phyloP scores from a whole-genome alignment of 2,797 vertebrate species.

The Bovichtus diacanthus region DNA sequence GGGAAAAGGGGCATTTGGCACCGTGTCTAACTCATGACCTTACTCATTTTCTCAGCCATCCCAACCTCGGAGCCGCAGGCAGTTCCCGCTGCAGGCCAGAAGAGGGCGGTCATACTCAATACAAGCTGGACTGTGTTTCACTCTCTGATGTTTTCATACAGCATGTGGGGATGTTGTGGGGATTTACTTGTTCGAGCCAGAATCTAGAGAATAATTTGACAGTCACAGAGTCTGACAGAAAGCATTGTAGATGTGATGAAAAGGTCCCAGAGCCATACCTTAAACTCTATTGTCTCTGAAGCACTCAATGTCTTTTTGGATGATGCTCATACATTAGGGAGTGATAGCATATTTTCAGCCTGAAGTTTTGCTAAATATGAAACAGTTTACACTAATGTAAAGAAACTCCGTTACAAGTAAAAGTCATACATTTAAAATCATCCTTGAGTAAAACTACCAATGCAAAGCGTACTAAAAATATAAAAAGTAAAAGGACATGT shows the following conservation, averaged over 20 bases:
- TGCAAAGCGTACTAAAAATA: neutral
- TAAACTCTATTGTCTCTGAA: slow-evolving; percentile 1
- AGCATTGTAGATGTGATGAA: neutral
- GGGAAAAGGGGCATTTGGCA: slow-evolving; percentile 75
- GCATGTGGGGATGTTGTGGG: neutral
- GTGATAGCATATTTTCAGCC: slow-evolving; percentile 3
- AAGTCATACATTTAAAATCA: neutral
- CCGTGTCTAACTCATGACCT: slow-evolving; percentile 64
- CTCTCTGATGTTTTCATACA: slow-evolving; percentile 22
- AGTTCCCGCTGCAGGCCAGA: slow-evolving; percentile 58
- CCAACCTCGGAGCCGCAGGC: slow-evolving; percentile 15
- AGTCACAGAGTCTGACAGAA: neutral
- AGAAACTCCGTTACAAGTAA: neutral
- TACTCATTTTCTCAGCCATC: slow-evolving; percentile 47
- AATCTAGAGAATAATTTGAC: slow-evolving; percentile 1
- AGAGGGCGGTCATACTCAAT: slow-evolving; percentile 71
- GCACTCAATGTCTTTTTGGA: neutral
- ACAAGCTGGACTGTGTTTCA: slow-evolving; percentile 9
- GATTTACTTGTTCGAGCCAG: neutral
- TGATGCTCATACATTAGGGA: slow-evolving; percentile 19
- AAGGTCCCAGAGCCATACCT: neutral
- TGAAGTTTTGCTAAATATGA: neutral
- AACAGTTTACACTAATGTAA: neutral
- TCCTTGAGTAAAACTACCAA: neutral
- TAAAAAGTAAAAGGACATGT: neutral